phyloP scores from a whole-genome alignment of 2,888 invertebrate genomes.

The Diadegma fenestrale region DNA sequence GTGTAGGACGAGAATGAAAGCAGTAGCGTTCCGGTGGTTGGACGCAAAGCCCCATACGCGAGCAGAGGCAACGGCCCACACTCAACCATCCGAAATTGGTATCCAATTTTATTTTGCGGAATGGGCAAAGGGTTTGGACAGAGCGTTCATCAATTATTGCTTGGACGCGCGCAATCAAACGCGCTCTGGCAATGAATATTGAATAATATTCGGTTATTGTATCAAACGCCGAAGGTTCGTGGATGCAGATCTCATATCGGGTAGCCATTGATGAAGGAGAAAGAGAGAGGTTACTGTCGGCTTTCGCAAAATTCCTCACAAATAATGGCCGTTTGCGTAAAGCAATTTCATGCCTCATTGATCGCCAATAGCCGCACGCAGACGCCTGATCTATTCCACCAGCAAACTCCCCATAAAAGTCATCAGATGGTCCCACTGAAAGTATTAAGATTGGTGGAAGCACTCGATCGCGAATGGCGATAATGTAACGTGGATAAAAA shows the following conservation, averaged over 20 bases:
- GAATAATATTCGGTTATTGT: constrained; percentile 78
- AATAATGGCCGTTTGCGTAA: constrained; percentile 79
- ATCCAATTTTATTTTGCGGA: constrained; percentile 54
- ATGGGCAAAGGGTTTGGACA: constrained; percentile 57
- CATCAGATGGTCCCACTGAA: neutral
- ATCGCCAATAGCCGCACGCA: constrained; percentile 68
- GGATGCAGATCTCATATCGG: constrained; percentile 54
- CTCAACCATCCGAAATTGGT: constrained; percentile 37
- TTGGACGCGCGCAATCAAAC: constrained; percentile 67
- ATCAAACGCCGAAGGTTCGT: constrained; percentile 70
- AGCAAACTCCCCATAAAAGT: constrained; percentile 5
- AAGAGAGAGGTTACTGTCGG: constrained; percentile 37
- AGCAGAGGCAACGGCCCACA: constrained; percentile 11
- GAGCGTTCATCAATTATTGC: constrained; percentile 70
- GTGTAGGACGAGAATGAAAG: constrained; percentile 22
- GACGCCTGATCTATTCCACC: neutral
- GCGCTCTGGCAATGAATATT: constrained; percentile 74
- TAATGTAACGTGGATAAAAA: neutral
- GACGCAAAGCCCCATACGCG: constrained; percentile 33
- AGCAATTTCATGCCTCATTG: constrained; percentile 81
- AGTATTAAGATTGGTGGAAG: constrained; percentile 25
- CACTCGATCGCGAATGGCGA: constrained; percentile 8
- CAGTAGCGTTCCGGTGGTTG: constrained; percentile 49
- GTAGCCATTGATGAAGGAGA: constrained; percentile 23
- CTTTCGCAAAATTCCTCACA: constrained; percentile 74